Percentiles rank a stretch among this genome's conserved stretches.
Evolutionary conservation across 1,140 invertebrate genomes (phyloP).

Genomic region (Drosophila funebris): DNA sequence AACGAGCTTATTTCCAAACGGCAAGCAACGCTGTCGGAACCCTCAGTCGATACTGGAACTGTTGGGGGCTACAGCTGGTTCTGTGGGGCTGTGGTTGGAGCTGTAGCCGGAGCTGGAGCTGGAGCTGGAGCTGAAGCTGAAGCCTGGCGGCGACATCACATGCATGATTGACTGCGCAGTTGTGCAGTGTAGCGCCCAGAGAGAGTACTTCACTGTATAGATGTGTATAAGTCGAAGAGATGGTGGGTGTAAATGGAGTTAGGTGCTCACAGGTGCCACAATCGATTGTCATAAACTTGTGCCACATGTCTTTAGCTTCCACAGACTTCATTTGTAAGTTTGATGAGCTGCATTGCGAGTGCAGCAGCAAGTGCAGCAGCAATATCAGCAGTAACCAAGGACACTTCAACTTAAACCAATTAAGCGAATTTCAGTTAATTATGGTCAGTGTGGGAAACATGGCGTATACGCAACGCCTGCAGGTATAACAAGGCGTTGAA

Average conservation of each 20-base stretch:
- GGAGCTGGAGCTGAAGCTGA: slow-evolving; percentile 4
- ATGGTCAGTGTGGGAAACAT: slow-evolving; percentile 37
- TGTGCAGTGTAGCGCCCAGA: slow-evolving; percentile 65
- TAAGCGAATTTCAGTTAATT: slow-evolving; percentile 50
- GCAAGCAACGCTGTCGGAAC: slow-evolving; percentile 40
- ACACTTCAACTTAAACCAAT: slow-evolving; percentile 56
- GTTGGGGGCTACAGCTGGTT: neutral
- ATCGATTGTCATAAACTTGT: slow-evolving; percentile 74
- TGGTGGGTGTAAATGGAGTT: neutral
- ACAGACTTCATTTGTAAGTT: slow-evolving; percentile 68
- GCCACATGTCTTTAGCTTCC: slow-evolving; percentile 49
- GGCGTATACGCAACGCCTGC: slow-evolving; percentile 49
- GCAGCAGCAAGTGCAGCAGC: slow-evolving; percentile 9
- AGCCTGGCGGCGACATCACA: slow-evolving; percentile 78
- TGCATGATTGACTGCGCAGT: slow-evolving; percentile 81
- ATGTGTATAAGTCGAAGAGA: neutral
- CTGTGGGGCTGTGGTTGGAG: neutral
- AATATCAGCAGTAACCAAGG: neutral
- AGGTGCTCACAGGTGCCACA: slow-evolving; percentile 48
- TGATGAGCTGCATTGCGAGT: slow-evolving; percentile 24
- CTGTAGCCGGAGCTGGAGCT: slow-evolving; percentile 4
- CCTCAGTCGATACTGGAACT: neutral
- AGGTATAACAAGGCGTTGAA: slow-evolving; percentile 17
- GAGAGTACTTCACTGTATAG: slow-evolving; percentile 35
- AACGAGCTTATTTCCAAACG: slow-evolving; percentile 81